Base-by-base conservation (phyloP, 2,888 invertebrate genomes). In the Ormyrus thymus region DNA sequence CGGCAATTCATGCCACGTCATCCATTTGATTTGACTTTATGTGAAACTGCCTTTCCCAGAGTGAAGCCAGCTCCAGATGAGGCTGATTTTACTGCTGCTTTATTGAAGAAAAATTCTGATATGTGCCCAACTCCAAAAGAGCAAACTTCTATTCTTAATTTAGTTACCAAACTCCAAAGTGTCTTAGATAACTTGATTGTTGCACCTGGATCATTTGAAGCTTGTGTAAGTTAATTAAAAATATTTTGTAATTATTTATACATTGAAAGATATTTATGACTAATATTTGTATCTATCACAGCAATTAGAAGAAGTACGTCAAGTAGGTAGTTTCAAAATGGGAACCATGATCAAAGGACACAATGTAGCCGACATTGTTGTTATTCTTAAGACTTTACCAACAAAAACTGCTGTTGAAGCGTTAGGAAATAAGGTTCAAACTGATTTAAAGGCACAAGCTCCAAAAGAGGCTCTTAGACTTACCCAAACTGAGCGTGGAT, bases 241-340 rank as follows among this genome's bases (percentile, higher is more conserved):
- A 68, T 58, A n/a, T 71, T 62, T 70, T 46, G 2, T 59, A 10
- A 61, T 65, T 55, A 13, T 55, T 68, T 10, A 66, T 29, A 13
- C 53, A 9, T 66, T 70, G 6, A 43, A 11, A 43, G 11, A 11
- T 71, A 7, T 53, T 73, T 68, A 1, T 55, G 29, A 29, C 29
- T 29, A 48, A 68, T 58, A 11, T 58, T 58, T 71, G 64, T 73
- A 65, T 51, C 29, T 76, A 76, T 81, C 29, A 90, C 84, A 96
- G 95, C 95, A 96, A 94, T 91, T 97, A 68, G 97, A 97, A 87
- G 98, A 98, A 90, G 97, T 98, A 0, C 93, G 98, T 0, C 98
- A 98, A 91, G 98, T 99, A 7, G 99, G 99, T 0, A 97, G 98
- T 0, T 98, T 97, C 90, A 99, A 99, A 90, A 98, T 99, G 87